Evolutionary conservation across 2,113 vertebrate genomes (phyloP).

Genomic region (Nibea albiflora): DNA sequence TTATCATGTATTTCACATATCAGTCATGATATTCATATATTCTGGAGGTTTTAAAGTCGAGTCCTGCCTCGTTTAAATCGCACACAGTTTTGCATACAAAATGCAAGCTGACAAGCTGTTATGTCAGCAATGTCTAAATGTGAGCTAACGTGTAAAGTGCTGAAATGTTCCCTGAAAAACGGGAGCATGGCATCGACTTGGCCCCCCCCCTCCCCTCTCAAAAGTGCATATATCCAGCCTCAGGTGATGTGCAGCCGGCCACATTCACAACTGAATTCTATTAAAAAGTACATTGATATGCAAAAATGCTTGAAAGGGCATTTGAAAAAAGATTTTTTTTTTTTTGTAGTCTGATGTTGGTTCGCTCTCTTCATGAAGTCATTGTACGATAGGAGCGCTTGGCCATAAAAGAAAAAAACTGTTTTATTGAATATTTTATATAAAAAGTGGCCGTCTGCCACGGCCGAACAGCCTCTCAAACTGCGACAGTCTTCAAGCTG

Average conservation of each 20-base stretch:
- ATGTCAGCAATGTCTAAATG: slow-evolving; percentile 38
- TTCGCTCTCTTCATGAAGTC: slow-evolving; percentile 21
- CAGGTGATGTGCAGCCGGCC: slow-evolving; percentile 50
- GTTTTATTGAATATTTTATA: not conserved
- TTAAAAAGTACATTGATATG: slow-evolving; percentile 51
- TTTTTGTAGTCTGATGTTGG: slow-evolving; percentile 6
- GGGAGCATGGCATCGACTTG: slow-evolving; percentile 8
- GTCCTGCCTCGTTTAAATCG: slow-evolving; percentile 7
- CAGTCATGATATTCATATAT: not conserved
- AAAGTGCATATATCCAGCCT: slow-evolving; percentile 54
- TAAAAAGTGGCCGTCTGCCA: not conserved
- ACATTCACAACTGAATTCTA: slow-evolving; percentile 32
- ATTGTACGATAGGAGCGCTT: not conserved
- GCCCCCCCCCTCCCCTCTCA: not conserved
- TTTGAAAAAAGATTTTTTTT: slow-evolving; percentile 33
- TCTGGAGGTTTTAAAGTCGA: slow-evolving; percentile 1
- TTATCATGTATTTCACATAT: not conserved
- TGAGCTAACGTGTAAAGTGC: slow-evolving; percentile 14
- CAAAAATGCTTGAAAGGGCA: slow-evolving; percentile 51
- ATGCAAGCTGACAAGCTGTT: slow-evolving; percentile 41
- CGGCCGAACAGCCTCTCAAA: not conserved
- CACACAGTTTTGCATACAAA: slow-evolving; percentile 10
- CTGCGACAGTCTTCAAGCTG: not conserved
- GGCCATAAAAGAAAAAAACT: not conserved
- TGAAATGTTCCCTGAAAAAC: slow-evolving; percentile 40